These are phyloP conservation scores for Oreochromis aureus DNA, from an alignment of 2,113 vertebrate genomes.

Conservation along the genomic window DNA sequence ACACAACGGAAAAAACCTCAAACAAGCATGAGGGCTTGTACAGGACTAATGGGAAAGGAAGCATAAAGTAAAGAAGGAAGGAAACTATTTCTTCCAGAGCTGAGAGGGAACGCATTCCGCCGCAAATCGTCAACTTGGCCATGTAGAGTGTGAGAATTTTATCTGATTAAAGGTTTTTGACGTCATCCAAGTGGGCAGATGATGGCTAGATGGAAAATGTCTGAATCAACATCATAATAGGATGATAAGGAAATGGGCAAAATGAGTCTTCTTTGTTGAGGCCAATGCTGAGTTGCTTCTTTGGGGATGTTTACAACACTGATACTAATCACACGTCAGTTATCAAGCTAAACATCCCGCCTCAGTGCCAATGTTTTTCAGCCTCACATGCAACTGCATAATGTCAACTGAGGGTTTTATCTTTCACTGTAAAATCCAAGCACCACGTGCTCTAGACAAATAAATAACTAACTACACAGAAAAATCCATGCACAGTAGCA, in stretches of 20 bases:
- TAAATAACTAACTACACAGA: background rate
- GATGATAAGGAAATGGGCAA: conserved; percentile 28
- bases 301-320: conserved; percentile 56
- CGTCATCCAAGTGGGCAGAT: conserved; percentile 57
- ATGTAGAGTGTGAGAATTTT: conserved; percentile 55
- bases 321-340: conserved; percentile 62
- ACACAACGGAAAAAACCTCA: background rate
- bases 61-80: conserved; percentile 67
- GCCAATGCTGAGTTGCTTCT: conserved; percentile 46
- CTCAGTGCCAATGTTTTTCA: conserved; percentile 43
- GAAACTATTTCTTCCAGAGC: conserved; percentile 64
- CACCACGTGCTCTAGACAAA: background rate
- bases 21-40: conserved; percentile 11
- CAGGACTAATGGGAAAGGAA: conserved; percentile 65
- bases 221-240: conserved; percentile 21
- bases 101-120: conserved; percentile 49
- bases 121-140: conserved; percentile 43
- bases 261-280: conserved; percentile 52
- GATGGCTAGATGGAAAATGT: conserved; percentile 58
- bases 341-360: conserved; percentile 58
- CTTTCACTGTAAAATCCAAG: background rate
- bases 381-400: conserved; percentile 54
- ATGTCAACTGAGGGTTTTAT: conserved; percentile 33
- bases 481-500: background rate
- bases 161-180: conserved; percentile 70